Percentiles rank a stretch among this genome's conserved stretches.
Evolutionary conservation across 2,113 vertebrate species (phyloP).

Genomic region (Vulpes ferrilata): DNA sequence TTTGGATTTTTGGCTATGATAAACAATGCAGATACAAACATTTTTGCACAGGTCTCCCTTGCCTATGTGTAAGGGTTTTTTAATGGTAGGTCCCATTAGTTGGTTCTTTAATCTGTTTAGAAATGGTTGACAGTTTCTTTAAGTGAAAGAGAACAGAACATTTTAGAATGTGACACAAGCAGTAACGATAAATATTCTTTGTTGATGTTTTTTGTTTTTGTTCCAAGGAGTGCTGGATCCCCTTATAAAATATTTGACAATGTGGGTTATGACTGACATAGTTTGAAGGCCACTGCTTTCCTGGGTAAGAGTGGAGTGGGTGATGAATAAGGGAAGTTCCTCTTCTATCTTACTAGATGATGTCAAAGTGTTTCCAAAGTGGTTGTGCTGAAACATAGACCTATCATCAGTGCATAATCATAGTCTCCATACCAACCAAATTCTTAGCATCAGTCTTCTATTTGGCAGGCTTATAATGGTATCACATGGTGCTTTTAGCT

Average conservation of each 20-base stretch:
- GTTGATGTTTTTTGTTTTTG: not conserved
- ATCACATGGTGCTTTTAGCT: not conserved
- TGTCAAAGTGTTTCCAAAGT: not conserved
- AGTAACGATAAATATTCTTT: not conserved
- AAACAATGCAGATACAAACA: not conserved
- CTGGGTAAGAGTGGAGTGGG: not conserved
- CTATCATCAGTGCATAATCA: not conserved
- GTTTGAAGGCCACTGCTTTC: not conserved
- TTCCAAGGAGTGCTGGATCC: not conserved
- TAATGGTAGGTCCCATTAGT: not conserved
- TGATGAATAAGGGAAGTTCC: not conserved
- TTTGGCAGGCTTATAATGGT: not conserved
- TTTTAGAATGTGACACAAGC: not conserved
- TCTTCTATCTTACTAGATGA: not conserved
- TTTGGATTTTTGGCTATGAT: not conserved
- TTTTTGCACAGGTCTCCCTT: not conserved
- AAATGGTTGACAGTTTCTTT: not conserved
- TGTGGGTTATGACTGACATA: not conserved
- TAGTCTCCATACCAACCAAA: not conserved
- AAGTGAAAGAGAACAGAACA: not conserved
- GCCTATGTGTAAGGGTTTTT: not conserved
- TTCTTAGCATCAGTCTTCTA: not conserved
- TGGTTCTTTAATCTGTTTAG: slow-evolving; percentile 1
- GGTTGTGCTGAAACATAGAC: too few relatives aligned
- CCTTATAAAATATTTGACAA: not conserved